Percentiles rank a stretch among this genome's conserved stretches.
phyloP scores from a whole-genome alignment of 2,113 vertebrate species.

The Myiopsitta monachus region DNA sequence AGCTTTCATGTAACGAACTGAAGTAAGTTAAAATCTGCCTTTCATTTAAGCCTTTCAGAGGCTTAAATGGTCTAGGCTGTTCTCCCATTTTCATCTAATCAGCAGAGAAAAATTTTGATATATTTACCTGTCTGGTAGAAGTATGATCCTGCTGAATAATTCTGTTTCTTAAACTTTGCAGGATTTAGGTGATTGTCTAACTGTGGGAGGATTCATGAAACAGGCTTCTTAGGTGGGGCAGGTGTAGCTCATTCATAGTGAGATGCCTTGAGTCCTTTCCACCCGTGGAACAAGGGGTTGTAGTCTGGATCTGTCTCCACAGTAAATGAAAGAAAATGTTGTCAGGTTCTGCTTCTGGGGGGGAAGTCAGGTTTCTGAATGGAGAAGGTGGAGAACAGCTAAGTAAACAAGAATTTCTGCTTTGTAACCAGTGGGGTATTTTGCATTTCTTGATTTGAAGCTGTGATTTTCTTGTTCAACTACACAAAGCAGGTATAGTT shows the following conservation, averaged over 20 bases:
- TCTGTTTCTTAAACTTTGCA: not conserved
- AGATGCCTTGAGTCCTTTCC: not conserved
- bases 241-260: not conserved
- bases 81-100: not conserved
- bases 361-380: not conserved
- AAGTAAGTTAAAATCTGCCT: not conserved
- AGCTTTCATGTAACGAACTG: not conserved
- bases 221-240: not conserved
- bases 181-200: not conserved
- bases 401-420: not conserved
- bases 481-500: not conserved
- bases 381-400: not conserved
- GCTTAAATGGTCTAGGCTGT: not conserved
- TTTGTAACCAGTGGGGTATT: not conserved
- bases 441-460: not conserved
- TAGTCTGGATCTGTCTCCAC: not conserved
- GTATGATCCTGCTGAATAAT: not conserved
- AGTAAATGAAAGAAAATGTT: not conserved
- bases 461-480: not conserved
- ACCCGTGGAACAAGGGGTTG: not conserved
- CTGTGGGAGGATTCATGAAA: not conserved
- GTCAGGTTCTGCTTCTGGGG: not conserved
- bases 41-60: not conserved
- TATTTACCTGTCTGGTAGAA: not conserved
- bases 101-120: not conserved